Percentiles rank a stretch among this genome's conserved stretches.
phyloP scores from a whole-genome alignment of 2,797 vertebrate species.

The Lepus oiostolus region DNA sequence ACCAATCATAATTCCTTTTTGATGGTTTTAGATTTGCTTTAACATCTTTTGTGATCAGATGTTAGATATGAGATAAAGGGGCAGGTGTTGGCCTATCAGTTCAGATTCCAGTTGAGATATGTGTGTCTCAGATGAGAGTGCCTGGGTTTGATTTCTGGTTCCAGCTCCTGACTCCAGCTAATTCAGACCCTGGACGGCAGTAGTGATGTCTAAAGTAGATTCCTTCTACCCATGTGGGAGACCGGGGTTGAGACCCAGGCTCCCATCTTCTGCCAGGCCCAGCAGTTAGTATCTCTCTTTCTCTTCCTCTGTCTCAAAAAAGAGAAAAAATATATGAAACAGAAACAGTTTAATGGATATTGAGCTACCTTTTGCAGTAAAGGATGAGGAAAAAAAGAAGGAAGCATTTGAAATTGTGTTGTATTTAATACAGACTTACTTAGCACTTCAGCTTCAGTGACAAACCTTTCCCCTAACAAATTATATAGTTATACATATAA shows the following conservation, averaged over 20 bases:
- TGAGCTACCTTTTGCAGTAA: background rate
- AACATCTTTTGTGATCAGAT: background rate
- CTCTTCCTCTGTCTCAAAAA: no score
- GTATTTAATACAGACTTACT: background rate
- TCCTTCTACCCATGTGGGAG: no score
- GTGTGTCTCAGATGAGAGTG: no score
- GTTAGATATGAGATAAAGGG: background rate
- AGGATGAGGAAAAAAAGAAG: slow-evolving; percentile 35
- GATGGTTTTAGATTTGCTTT: background rate
- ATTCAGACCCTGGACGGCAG: no score
- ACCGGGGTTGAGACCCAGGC: no score
- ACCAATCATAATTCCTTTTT: background rate
- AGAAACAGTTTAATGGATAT: background rate
- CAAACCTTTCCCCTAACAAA: background rate
- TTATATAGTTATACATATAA: background rate
- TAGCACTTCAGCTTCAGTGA: background rate
- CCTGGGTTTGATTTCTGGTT: no score
- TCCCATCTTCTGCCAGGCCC: no score
- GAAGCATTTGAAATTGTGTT: background rate
- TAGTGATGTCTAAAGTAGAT: no score
- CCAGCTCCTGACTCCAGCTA: no score
- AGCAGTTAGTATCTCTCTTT: no score
- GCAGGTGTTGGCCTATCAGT: no score
- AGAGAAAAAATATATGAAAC: background rate
- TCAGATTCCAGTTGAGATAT: no score